Evolutionary conservation across 2,888 invertebrate genomes (phyloP).

Genomic region (Ommatoiulus sabulosus): DNA sequence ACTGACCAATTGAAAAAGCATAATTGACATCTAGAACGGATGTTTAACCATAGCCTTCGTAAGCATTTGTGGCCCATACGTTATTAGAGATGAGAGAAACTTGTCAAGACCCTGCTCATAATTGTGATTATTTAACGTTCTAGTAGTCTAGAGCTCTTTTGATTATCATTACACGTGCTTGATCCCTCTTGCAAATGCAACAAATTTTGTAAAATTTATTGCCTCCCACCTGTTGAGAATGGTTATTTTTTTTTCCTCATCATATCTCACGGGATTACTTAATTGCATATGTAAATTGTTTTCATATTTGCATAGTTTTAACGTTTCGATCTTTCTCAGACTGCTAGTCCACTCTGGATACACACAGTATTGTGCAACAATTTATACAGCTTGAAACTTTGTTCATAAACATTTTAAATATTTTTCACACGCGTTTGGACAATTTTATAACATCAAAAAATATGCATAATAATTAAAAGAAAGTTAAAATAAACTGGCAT

Average conservation of each 20-base stretch:
- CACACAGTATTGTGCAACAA: constrained; percentile 40
- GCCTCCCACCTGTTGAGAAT: not conserved
- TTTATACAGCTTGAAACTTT: constrained; percentile 8
- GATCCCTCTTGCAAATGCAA: constrained; percentile 9
- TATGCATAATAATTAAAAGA: constrained; percentile 43
- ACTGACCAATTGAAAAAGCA: not conserved
- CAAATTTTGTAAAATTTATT: not conserved
- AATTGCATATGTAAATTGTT: constrained; percentile 12
- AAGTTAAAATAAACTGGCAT: constrained; percentile 4
- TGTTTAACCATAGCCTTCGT: not conserved
- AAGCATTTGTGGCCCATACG: constrained; percentile 4
- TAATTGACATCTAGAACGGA: not conserved
- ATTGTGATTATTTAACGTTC: constrained; percentile 33
- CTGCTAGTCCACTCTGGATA: not conserved
- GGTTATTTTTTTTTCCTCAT: not conserved
- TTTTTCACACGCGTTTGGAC: constrained; percentile 29
- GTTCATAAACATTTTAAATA: constrained; percentile 36
- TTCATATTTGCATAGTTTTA: not conserved
- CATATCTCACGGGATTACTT: not conserved
- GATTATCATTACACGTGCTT: constrained; percentile 29
- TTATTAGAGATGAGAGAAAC: constrained; percentile 13
- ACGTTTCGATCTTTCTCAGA: constrained; percentile 29
- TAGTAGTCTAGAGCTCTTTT: constrained; percentile 29
- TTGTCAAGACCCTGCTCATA: not conserved
- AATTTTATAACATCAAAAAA: constrained; percentile 36